These are phyloP conservation scores for Cirrhinus molitorella DNA, from an alignment of 2,797 vertebrate species.

Conservation along the genomic window DNA sequence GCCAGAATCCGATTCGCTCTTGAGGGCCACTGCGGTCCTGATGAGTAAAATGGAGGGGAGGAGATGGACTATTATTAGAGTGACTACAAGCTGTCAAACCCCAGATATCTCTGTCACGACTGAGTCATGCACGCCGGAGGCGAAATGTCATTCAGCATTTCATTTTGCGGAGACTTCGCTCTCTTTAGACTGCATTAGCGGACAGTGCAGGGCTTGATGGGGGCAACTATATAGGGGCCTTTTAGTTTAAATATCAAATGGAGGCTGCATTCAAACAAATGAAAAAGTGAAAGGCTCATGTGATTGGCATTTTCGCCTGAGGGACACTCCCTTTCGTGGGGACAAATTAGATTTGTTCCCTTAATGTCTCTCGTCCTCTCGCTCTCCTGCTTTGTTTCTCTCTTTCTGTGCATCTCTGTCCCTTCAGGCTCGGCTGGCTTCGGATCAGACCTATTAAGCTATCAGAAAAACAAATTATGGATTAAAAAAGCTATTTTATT, in stretches of 20 bases:
- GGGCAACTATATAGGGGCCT: slow-evolving; percentile 55
- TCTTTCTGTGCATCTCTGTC: slow-evolving; percentile 20
- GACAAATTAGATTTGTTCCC: slow-evolving; percentile 60
- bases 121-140: slow-evolving; percentile 53
- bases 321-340: slow-evolving; percentile 55
- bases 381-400: slow-evolving; percentile 45
- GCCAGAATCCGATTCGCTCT: slow-evolving; percentile 12
- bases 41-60: slow-evolving; percentile 35
- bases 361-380: slow-evolving; percentile 54
- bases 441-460: slow-evolving; percentile 48
- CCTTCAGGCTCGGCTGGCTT: slow-evolving; percentile 33
- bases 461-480: slow-evolving; percentile 44
- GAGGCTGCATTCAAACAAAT: slow-evolving; percentile 52
- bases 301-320: slow-evolving; percentile 63
- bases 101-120: slow-evolving; percentile 41
- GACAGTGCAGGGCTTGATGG: slow-evolving; percentile 53
- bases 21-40: slow-evolving; percentile 22
- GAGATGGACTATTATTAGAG: slow-evolving; percentile 24
- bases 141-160: slow-evolving; percentile 67
- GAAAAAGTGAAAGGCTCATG: slow-evolving; percentile 60
- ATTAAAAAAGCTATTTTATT: slow-evolving; percentile 43
- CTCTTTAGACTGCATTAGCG: slow-evolving; percentile 59
- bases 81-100: slow-evolving; percentile 42
- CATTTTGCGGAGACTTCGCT: slow-evolving; percentile 59
- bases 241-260: slow-evolving; percentile 64